Evolutionary conservation across 2,113 vertebrate species (phyloP), one percentile per base, ranked within the genome.

Genomic region (Oncorhynchus mykiss): DNA sequence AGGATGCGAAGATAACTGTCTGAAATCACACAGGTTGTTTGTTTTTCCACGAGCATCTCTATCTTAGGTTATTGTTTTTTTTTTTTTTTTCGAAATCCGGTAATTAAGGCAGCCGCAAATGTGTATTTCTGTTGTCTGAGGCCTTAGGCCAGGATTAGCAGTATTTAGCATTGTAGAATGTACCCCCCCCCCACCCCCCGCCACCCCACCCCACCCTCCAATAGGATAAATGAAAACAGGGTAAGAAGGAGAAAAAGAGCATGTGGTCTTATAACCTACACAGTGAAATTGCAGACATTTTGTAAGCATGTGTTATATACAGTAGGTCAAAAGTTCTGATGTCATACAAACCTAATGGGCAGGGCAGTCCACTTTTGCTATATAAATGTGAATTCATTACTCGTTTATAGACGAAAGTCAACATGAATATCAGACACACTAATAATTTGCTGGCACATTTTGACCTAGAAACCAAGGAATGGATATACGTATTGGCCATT

Each of bases 81-180:
- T 91, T 54, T 88, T 91, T 89, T 91, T 85, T 89, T 91, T 85
- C 79, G 75, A 92, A 93, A 92, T 88, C 87, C 69, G 75, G 80
- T 91, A 91, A 92, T 92, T 92, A 92, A 90, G 79, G 74, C 84
- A 84, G 88, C 89, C 84, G 80, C 80, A 88, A 89, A 92, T 92
- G 81, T 89, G 90, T 89, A 88, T 92, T 92, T 91, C 80, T 92
- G 88, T 87, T 90, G 89, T 92, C 86, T 88, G 78, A 77, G 78
- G 89, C 91, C 88, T 84, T 27, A 14, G 88, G 92, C 82, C 72
- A 72, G 89, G 91, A 93, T 93, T 92, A 92, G 80, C 88, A 87
- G 87, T 83, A 71, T 87, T 92, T 90, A 91, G 88, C 86, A 88
- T 88, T 90, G 88, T 89, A 13, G 75, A 85, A 81, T 66, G 65